Conservation (phyloP, 2,113 vertebrate species). For the Myrmophylax atrothorax region DNA sequence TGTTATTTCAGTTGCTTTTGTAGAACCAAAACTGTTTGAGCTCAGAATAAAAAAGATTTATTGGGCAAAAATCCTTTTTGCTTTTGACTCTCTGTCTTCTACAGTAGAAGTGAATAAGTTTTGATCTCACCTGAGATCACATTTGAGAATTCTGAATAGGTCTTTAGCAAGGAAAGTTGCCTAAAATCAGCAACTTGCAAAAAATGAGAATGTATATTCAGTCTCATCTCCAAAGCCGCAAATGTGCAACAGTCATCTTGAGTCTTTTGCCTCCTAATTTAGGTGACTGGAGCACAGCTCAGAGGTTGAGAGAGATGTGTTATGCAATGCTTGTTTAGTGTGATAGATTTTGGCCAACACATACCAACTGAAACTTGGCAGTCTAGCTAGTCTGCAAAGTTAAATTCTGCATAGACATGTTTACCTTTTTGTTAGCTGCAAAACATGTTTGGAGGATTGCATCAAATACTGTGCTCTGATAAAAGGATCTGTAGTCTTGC, state of each 20-base stretch:
- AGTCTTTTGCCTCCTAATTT: background rate
- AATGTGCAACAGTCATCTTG: background rate
- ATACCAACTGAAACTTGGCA: slow-evolving; percentile 19
- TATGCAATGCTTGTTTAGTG: background rate
- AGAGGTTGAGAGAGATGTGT: background rate
- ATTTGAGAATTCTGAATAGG: background rate
- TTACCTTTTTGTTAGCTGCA: background rate
- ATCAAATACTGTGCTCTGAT: background rate
- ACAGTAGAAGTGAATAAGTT: background rate
- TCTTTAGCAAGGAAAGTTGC: background rate
- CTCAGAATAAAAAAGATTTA: background rate
- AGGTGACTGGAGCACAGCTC: background rate
- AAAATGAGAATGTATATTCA: background rate
- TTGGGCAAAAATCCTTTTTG: background rate
- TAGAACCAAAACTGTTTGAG: background rate
- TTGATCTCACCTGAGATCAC: background rate
- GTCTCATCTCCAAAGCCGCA: background rate
- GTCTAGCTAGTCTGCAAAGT: background rate
- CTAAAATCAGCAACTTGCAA: background rate
- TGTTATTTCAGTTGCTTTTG: background rate
- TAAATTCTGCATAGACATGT: background rate
- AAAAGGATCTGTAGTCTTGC: background rate
- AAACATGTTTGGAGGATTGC: background rate
- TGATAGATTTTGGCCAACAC: background rate
- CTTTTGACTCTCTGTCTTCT: background rate